Base-by-base conservation (phyloP, 2,113 vertebrate genomes). In the Chaetura pelagica region DNA sequence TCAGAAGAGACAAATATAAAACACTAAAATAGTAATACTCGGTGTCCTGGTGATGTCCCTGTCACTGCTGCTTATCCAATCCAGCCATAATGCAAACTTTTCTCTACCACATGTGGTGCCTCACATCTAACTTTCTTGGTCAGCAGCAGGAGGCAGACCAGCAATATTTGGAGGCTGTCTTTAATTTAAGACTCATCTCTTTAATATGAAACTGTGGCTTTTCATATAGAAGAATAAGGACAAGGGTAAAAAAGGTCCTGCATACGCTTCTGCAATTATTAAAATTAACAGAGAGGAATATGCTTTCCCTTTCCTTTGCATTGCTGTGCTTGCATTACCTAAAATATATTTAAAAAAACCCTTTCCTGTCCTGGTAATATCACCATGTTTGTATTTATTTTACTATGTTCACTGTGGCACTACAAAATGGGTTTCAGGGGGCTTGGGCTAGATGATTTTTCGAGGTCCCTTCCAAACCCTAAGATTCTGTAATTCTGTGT, bases 1-100 rank as follows among this genome's bases (percentile, higher is more conserved):
- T 96, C 87, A 92, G 61, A 89, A 67, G 82, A 83, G 68, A 86
- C 68, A 92, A 95, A 96, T 38, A 90, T 74, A 90, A 95, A 93
- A 84, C 68, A 86, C 71, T 62, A 87, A 85, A 96, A 88, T 15
- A 81, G 64, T 63, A 93, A 85, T 86, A 61, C 72, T 61, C 52
- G 20, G 61, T 86, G 79, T 86, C 64, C 85, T 72, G 85, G 52
- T 78, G 44, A 55, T 68, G 26, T 77, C 15, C 57, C 75, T 93
- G 93, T 90, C 90, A 88, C 69, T 72, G 69, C 49, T 58, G 30
- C 32, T 95, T 44, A 27, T 57, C 55, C 69, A 81, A 26, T 61
- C n/a, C 61, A 96, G 85, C 12, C 35, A 49, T 51, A 90, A 91
- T 17, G 52, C 24, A 64, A 76, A 91, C 84, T 95, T 96, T 86